phyloP scores from a whole-genome alignment of 2,888 invertebrate species.

The Tolmerus cingulatus region DNA sequence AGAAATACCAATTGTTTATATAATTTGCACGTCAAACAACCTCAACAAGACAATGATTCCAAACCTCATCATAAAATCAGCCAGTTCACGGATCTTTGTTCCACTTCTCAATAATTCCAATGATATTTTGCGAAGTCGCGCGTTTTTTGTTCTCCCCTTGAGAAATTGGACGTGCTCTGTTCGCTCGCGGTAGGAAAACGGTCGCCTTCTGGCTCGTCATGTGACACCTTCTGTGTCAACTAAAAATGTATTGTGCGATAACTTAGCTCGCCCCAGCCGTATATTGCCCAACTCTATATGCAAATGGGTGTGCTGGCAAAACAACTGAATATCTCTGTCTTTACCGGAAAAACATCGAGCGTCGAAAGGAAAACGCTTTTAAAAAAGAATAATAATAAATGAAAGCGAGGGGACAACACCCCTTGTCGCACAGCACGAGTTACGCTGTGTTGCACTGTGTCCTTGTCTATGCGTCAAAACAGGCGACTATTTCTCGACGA shows the following conservation, averaged over 20 bases:
- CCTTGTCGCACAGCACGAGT: neutral
- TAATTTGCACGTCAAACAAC: neutral
- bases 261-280: neutral
- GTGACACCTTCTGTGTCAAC: neutral
- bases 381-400: neutral
- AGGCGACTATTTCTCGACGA: neutral
- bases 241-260: neutral
- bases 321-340: neutral
- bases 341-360: slow-evolving; percentile 6
- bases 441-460: neutral
- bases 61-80: neutral
- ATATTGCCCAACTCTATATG: neutral
- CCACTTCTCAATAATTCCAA: neutral
- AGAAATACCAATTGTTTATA: neutral
- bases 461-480: neutral
- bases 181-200: neutral
- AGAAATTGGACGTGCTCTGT: neutral
- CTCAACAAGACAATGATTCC: neutral
- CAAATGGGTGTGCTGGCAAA: neutral
- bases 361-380: slow-evolving; percentile 11
- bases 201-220: neutral
- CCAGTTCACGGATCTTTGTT: neutral
- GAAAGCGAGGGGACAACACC: neutral
- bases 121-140: neutral
- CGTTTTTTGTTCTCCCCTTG: neutral